Base-by-base conservation (phyloP, 2,797 vertebrate genomes). In the Graptemys geographica region DNA sequence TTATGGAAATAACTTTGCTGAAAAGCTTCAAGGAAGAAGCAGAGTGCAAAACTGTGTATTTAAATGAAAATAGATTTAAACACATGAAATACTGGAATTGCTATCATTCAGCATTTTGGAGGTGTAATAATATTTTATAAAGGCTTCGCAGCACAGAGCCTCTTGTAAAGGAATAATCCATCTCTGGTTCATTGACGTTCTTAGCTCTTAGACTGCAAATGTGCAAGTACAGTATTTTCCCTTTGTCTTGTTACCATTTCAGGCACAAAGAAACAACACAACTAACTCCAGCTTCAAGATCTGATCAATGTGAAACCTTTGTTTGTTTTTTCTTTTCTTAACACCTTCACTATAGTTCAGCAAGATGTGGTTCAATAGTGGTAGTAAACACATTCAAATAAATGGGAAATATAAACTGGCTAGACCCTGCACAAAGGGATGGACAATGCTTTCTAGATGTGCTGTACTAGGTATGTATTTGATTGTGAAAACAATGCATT, bases 11-110 rank as follows among this genome's bases (percentile, higher is more conserved):
- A 95, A 95, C 53, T 94, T 96, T 90, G 56, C 91, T 90, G 86
- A 93, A 97, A 97, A 96, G 91, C 91, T 96, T 2, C 1, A 72
- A 97, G 97, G 96, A 97, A 89, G 94, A 97, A 97, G 87, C 79
- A 87, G 83, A 96, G 81, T 53, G 37, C 59, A 95, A 95, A 96
- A 96, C 81, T 90, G 47, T 95, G 57, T 93, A 91, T 96, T 97
- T 96, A 97, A 97, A 97, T 96, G 87, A 97, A 98, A 98, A 97
- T 78, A 82, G 90, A 97, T 97, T 96, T 97, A 96, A 98, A 97
- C 65, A 94, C 82, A 95, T 82, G 87, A 97, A 97, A 90, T 95
- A 95, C 84, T 59, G 56, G 59, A 97, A 97, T 94, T 96, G 95
- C 96, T 98, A 94, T 96, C 87, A 93, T 97, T 98, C 90, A 96